Percentiles rank a stretch among this genome's conserved stretches.
Evolutionary conservation across 2,888 invertebrate genomes (phyloP).

Genomic region (Agriopis marginaria): DNA sequence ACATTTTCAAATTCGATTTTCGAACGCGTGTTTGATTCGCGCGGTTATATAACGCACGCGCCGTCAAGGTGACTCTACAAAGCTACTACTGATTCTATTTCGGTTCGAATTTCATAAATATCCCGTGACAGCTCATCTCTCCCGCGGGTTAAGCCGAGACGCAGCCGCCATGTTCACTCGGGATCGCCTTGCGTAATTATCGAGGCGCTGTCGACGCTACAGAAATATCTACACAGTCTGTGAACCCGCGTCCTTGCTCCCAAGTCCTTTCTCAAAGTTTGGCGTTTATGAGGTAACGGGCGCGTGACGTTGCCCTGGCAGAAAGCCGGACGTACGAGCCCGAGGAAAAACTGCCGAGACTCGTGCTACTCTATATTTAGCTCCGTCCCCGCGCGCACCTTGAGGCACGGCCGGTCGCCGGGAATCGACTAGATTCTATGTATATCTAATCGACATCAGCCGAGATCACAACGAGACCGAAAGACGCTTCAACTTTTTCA

Average conservation of each 20-base stretch:
- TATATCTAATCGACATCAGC: slow-evolving; percentile 41
- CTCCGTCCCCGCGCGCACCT: slow-evolving; percentile 72
- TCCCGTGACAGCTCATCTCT: slow-evolving; percentile 84
- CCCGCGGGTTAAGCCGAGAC: slow-evolving; percentile 68
- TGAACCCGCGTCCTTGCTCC: slow-evolving; percentile 81
- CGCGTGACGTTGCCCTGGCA: slow-evolving; percentile 81
- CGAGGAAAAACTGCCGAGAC: slow-evolving; percentile 73
- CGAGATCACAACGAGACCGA: background rate
- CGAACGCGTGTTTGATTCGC: slow-evolving; percentile 63
- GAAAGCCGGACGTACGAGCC: slow-evolving; percentile 82
- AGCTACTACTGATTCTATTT: slow-evolving; percentile 84
- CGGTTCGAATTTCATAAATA: slow-evolving; percentile 86
- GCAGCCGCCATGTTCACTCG: slow-evolving; percentile 72
- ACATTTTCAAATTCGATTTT: slow-evolving; percentile 73
- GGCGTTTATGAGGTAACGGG: slow-evolving; percentile 82
- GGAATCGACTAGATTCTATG: slow-evolving; percentile 43
- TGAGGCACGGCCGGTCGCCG: slow-evolving; percentile 68
- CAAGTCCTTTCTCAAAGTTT: slow-evolving; percentile 83
- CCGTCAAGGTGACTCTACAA: slow-evolving; percentile 84
- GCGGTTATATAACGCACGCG: slow-evolving; percentile 75
- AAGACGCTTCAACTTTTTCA: slow-evolving; percentile 38
- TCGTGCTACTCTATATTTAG: slow-evolving; percentile 68
- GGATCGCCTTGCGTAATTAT: slow-evolving; percentile 74
- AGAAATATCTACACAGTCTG: slow-evolving; percentile 52
- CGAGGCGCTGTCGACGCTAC: slow-evolving; percentile 64